Evolutionary conservation across 2,888 invertebrate species (phyloP), one percentile per base, ranked within the genome.

Genomic region (Orchestes rusci): DNA sequence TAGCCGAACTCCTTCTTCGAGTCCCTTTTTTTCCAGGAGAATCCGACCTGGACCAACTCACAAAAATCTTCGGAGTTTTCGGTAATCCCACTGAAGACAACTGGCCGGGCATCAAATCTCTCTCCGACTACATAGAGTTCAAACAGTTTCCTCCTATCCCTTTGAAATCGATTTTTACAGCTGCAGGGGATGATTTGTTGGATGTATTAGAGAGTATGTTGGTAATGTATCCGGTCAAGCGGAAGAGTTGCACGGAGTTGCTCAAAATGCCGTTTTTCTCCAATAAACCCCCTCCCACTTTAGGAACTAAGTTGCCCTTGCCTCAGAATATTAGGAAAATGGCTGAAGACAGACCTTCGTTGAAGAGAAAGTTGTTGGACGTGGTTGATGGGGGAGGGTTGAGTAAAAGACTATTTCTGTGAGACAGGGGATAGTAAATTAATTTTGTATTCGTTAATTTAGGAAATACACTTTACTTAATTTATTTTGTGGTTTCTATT

Each of bases 1-100:
- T 99, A 50, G 99, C 95, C 0, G 99, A 99, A 69, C 73, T 99
- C 15, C 69, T 93, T 36, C 71, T 93, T n/a, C 72, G 93, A 52
- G 82, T 86, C 3, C 97, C 99, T 1, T 87, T 99, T 61, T 75
- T 99, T 49, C 93, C 96, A 1, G 97, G 97, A 4, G 97, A 97
- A 59, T 87, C 94, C 0, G 99, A 99, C 69, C 72, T 99, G 42
- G 96, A 97, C 71, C 99, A 99, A 64, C 71, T 99, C 30, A 87
- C 89, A 1, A 87, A 85, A 61, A 99, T 99, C 60, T 97, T 95
- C 68, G 86, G 87, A 70, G 90, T 91, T 19, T 75, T 97, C 55
- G 99, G 99, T 4, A 93, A 93, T 35, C 97, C 99, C 0, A 84
- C 77, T 15, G 91, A 92, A 59, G 84, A 89, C 53, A 84, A 76